Conservation (phyloP, 2,888 invertebrate species). For the Standfussiana lucernea region DNA sequence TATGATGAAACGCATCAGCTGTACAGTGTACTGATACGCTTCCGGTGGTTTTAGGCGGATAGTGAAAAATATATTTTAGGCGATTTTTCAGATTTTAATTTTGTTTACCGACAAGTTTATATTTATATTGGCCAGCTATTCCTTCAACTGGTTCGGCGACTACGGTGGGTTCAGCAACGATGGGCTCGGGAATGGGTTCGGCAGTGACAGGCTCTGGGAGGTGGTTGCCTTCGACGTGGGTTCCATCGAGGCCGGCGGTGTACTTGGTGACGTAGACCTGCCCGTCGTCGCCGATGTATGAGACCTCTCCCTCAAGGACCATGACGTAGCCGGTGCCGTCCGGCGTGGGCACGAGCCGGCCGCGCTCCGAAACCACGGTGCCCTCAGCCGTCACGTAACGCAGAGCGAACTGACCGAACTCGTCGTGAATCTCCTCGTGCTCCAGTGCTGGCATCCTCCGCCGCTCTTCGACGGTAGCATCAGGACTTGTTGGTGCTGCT, state of each 20-base stretch:
- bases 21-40: constrained; percentile 5
- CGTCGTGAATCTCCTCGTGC: constrained; percentile 77
- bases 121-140: background rate
- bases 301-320: constrained; percentile 77
- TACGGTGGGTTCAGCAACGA: constrained; percentile 10
- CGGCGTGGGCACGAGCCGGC: too few species aligned
- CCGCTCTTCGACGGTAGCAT: constrained; percentile 57
- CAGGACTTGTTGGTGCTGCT: constrained; percentile 67
- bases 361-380: too few species aligned
- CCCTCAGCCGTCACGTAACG: constrained; percentile 81
- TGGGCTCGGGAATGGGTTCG: constrained; percentile 42
- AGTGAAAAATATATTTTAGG: background rate
- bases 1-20: constrained; percentile 35
- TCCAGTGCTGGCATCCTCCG: constrained; percentile 73
- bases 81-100: background rate
- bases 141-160: constrained; percentile 9
- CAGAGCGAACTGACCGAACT: constrained; percentile 77
- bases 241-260: constrained; percentile 77
- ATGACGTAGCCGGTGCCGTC: constrained; percentile 74
- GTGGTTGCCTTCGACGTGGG: constrained; percentile 75
- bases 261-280: constrained; percentile 80
- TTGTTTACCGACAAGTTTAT: background rate
- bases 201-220: constrained; percentile 70
- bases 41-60: background rate
- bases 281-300: constrained; percentile 79